These are phyloP conservation scores for Aurelia coerulea DNA, from an alignment of 30 jellyfish, hydroid and myxozoan species.

Conservation along the genomic window DNA sequence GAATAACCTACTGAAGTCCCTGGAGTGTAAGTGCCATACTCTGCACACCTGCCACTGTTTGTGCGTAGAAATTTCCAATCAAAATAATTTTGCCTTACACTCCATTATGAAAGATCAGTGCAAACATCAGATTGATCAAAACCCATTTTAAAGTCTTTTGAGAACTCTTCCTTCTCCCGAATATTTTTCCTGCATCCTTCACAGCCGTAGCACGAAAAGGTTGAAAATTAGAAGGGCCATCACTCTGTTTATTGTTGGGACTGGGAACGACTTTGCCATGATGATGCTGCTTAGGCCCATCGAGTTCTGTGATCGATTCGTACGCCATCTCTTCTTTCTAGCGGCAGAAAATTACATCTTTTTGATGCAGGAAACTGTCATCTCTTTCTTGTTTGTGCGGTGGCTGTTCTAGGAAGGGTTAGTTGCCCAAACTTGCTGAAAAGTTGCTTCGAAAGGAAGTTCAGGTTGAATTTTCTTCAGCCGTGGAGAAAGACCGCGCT, in stretches of 20 bases:
- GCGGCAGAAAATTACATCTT: not conserved
- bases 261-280: too few relatives aligned
- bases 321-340: not conserved
- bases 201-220: conserved; percentile 24
- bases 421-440: too few relatives aligned
- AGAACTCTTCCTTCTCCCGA: conserved; percentile 20
- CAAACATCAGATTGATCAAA: conserved; percentile 8
- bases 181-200: conserved; percentile 9
- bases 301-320: too few relatives aligned
- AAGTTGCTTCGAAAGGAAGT: too few relatives aligned
- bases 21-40: too few relatives aligned
- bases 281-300: too few relatives aligned
- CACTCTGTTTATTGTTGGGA: too few relatives aligned
- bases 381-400: not conserved
- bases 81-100: conserved; percentile 8
- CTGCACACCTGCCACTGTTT: too few relatives aligned
- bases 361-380: not conserved
- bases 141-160: conserved; percentile 38
- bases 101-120: conserved; percentile 30
- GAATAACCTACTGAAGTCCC: too few relatives aligned
- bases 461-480: too few relatives aligned
- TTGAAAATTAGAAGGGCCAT: not conserved
- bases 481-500: too few relatives aligned
- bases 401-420: too few relatives aligned
- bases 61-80: not conserved